Base-by-base conservation (phyloP, 2,113 vertebrate species). In the Solea solea region DNA sequence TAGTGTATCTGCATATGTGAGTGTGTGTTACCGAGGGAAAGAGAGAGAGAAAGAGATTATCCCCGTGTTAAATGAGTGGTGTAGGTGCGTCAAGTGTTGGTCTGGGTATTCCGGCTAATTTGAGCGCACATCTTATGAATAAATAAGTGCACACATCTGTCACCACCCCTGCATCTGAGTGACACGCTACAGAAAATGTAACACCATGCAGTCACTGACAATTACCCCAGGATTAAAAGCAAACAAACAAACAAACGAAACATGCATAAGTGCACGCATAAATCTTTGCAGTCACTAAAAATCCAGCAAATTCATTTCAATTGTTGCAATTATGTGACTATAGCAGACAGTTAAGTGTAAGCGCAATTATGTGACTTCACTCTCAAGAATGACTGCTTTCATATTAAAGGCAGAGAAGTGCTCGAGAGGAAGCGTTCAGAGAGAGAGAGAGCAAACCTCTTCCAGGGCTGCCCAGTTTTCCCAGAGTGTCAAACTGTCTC, bases 21-120 rank as follows among this genome's bases (percentile, higher is more conserved):
- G n/a, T 8, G 27, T 51, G 50, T 15, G 57, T 58, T 34, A 40
- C 15, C 45, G 39, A 52, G 58, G 27, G 40, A 53, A 11, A 57
- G 7, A 42, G 34, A 75, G 15, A 65, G 28, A 52, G 11, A 54
- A 21, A 55, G 2, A 70, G 25, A 69, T 78, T 56, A 72, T 51
- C 55, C 76, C 42, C 4, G 52, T 62, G 57, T 12, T 41, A 52
- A 41, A 75, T 72, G 21, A 21, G 56, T 66, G 52, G 74, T 70
- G 63, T 60, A 16, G 53, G 52, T 41, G 51, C 72, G 82, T 71
- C 34, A 52, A 64, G 13, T 64, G 69, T 49, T 76, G 69, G 55
- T 72, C 44, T 82, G 65, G 59, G 78, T 81, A 75, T 80, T 46
- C 48, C 52, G 58, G 57, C 69, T 81, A 89, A 84, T 85, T 86